Percentiles rank a stretch among this genome's conserved stretches.
phyloP scores from a whole-genome alignment of 37 sponge, comb jelly and placozoan species.

The Agelas oroides region DNA sequence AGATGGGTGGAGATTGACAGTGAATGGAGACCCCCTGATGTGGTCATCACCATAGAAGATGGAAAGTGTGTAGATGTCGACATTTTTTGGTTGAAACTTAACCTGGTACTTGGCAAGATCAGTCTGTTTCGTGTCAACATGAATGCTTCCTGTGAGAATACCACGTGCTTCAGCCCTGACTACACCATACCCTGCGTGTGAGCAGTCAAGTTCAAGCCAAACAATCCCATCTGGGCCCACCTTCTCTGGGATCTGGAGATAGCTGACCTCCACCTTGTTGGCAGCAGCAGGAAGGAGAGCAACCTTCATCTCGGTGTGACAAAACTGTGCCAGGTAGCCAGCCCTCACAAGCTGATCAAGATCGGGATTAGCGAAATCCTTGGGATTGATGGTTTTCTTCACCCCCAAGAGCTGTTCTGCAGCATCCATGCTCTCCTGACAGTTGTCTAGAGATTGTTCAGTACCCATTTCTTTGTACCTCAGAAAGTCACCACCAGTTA shows the following conservation, averaged over 20 bases:
- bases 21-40: conserved; percentile 73
- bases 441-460: conserved; percentile 51
- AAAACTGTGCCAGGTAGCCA: conserved; percentile 88
- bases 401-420: conserved; percentile 74
- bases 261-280: conserved; percentile 35
- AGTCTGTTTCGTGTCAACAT: not conserved
- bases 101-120: conserved; percentile 3
- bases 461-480: conserved; percentile 37
- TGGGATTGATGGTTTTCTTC: conserved; percentile 65
- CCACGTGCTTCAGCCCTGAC: conserved; percentile 25
- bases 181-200: conserved; percentile 48
- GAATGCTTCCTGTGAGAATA: conserved; percentile 12
- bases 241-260: conserved; percentile 27
- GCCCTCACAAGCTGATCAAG: conserved; percentile 84
- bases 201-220: conserved; percentile 39
- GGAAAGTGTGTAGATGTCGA: conserved; percentile 36
- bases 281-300: conserved; percentile 42
- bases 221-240: conserved; percentile 10
- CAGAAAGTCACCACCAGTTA: conserved; percentile 52
- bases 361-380: conserved; percentile 60
- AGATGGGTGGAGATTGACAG: conserved; percentile 39
- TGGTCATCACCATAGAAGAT: conserved; percentile 34
- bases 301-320: not conserved
- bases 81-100: conserved; percentile 19
- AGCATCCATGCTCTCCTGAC: conserved; percentile 69